Conservation (phyloP, 2,888 invertebrate genomes). For the Dione juno region DNA sequence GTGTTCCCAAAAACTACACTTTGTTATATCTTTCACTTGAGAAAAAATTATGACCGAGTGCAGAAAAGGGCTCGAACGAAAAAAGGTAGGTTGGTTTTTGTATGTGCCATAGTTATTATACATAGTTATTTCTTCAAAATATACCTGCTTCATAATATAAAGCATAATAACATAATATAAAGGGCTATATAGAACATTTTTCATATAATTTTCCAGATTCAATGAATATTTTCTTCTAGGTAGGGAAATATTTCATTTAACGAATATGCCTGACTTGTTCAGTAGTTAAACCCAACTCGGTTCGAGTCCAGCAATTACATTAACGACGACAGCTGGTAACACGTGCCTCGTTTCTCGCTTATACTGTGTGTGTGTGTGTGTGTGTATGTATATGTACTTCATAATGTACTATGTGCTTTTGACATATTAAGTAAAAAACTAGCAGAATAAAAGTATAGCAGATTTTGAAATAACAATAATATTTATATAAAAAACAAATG, state of each 20-base stretch:
- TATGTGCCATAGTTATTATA: too few species aligned
- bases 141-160: too few species aligned
- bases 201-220: neutral
- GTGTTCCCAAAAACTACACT: too few species aligned
- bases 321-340: conserved; percentile 5
- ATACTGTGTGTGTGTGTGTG: neutral
- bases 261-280: neutral
- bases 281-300: conserved; percentile 4
- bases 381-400: neutral
- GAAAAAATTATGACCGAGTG: too few species aligned
- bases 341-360: conserved; percentile 12
- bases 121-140: too few species aligned
- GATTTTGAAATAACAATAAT: neutral
- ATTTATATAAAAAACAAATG: neutral
- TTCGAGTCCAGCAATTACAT: conserved; percentile 22
- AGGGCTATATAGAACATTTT: neutral
- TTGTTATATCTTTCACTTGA: too few species aligned
- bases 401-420: neutral
- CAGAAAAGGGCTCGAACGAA: too few species aligned
- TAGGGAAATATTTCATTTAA: neutral
- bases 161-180: too few species aligned
- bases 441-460: neutral
- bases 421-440: too few species aligned
- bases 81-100: too few species aligned
- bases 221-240: neutral